Base-by-base conservation (phyloP, 2,888 invertebrate species). In the Meghimatium bilineatum region DNA sequence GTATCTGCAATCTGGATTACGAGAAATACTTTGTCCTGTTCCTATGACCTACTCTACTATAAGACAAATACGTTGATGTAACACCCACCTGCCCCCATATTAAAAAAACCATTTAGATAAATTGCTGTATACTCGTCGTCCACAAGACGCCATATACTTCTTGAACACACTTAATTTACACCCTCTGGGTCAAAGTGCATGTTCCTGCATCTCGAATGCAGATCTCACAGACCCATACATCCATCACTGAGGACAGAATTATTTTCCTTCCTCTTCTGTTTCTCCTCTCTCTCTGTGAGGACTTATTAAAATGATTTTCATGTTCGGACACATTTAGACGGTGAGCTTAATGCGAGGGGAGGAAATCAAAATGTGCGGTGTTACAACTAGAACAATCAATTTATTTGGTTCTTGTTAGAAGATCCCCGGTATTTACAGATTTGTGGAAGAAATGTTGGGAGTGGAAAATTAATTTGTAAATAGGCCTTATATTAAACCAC, bases 21-120 rank as follows among this genome's bases (percentile, higher is more conserved):
- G n/a, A n/a, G n/a, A n/a, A n/a, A n/a, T n/a, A n/a, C n/a, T n/a
- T n/a, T n/a, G n/a, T n/a, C n/a, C n/a, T n/a, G n/a, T n/a, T n/a
- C n/a, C n/a, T n/a, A 44, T 17, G 32, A 74, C 10, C 34, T 32
- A 32, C 52, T 32, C 29, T 52, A 32, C 23, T 12, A 49, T n/a
- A 0, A 71, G 44, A 74, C 52, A 52, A 66, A 26, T 26, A 56
- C 17, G n/a, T n/a, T n/a, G n/a, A n/a, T n/a, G n/a, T n/a, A n/a
- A n/a, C n/a, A n/a, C n/a, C n/a, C n/a, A n/a, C n/a, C n/a, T n/a
- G n/a, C n/a, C n/a, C n/a, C n/a, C n/a, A n/a, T n/a, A n/a, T n/a
- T n/a, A n/a, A n/a, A n/a, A n/a, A n/a, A n/a, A 69, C n/a, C 82
- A 82, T 77, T 76, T 75, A 76, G 69, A n/a, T 69, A 82, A 52